Base-by-base conservation (phyloP, 2,888 invertebrate genomes). In the Ennomos fuscantarius region DNA sequence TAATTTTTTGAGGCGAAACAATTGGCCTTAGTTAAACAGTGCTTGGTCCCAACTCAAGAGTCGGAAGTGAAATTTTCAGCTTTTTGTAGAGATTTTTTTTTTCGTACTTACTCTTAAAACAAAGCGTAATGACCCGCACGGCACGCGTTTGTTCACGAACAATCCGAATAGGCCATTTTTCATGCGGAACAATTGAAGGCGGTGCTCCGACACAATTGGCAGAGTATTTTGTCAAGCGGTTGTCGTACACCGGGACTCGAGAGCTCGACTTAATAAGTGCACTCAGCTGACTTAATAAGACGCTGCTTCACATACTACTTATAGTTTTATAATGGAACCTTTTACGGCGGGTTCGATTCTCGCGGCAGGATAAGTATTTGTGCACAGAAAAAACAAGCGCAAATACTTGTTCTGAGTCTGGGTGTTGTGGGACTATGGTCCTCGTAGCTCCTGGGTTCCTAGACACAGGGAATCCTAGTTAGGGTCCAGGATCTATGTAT, bases 121-220 rank as follows among this genome's bases (percentile, higher is more conserved):
- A 91, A 90, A 87, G 89, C 89, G 82, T 90, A 92, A 91, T 90
- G 90, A 89, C 89, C 90, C 87, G 85, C 86, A 85, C 87, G 87
- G 87, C 79, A 90, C 90, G 90, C 89, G 87, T 90, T 92, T 92
- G 91, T 91, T 89, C 86, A 73, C 68, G 89, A 92, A 91, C 90
- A 91, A 90, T 89, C 86, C 87, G 81, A 89, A 88, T 85, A 84
- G 88, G 87, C 88, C 87, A 92, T 92, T 92, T 91, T 89, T 92
- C 91, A 91, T 91, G 81, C 81, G 76, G 86, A 89, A 92, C 92
- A 92, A 91, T 90, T 85, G 91, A 83, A 87, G 91, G 91, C 89
- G 90, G 89, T 81, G 74, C 87, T 85, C 86, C 79, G 78, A 82
- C 87, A 87, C 88, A 90, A 92, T 89, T 89, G 89, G 89, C 86